Evolutionary conservation across 2,888 invertebrate genomes (phyloP).

Genomic region (Macrosoma leucophasiata): DNA sequence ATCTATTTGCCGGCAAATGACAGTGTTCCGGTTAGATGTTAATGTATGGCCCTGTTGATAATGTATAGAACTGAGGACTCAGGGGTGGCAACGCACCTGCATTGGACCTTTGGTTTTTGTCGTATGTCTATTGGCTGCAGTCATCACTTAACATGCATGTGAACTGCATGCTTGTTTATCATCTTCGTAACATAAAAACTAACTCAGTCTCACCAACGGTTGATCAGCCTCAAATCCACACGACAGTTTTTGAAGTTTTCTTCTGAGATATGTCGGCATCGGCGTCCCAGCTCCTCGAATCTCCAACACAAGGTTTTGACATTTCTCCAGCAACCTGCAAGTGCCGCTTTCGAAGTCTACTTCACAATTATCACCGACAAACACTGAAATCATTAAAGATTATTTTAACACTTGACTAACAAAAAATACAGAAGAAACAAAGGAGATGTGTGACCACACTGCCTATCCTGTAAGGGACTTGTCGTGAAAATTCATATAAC

Average conservation of each 20-base stretch:
- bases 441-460: conserved; percentile 5
- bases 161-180: no score
- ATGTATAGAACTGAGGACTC: no score
- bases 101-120: no score
- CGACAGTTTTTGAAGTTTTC: conserved; percentile 37
- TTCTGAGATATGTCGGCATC: conserved; percentile 39
- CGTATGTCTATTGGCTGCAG: no score
- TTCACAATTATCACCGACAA: conserved; percentile 27
- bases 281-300: conserved; percentile 42
- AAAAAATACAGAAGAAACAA: conserved; percentile 1
- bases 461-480: no score
- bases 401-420: conserved; percentile 1
- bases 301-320: conserved; percentile 37
- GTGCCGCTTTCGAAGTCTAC: conserved; percentile 27
- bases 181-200: no score
- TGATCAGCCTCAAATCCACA: conserved; percentile 45
- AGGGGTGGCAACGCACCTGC: no score
- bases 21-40: no score
- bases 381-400: conserved; percentile 25
- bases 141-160: no score
- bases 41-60: no score
- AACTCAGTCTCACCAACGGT: conserved; percentile 52
- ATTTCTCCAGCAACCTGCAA: conserved; percentile 38
- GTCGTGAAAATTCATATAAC: conserved; percentile 1
- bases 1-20: no score